These are phyloP conservation scores for Caenorhabditis sp. DNA, from an alignment of 2,888 invertebrate genomes.

Conservation along the genomic window DNA sequence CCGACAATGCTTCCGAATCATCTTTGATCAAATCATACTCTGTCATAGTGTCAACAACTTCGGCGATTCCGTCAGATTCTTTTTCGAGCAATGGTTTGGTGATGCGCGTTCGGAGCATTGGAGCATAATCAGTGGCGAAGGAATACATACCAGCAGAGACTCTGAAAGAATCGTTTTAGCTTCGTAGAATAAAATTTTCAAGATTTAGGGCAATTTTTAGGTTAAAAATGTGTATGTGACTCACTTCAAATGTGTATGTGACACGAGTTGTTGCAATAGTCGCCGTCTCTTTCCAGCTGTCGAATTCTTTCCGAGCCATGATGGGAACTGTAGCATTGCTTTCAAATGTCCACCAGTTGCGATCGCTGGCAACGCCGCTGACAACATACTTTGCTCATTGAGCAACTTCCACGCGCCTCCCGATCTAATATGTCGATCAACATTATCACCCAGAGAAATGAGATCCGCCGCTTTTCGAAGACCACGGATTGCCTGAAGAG, in stretches of 20 bases:
- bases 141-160: slow-evolving; percentile 57
- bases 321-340: slow-evolving; percentile 80
- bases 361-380: slow-evolving; percentile 89
- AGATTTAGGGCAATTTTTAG: too few species aligned
- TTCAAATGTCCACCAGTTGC: slow-evolving; percentile 82
- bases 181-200: too few species aligned
- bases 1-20: slow-evolving; percentile 87
- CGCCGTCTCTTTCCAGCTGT: slow-evolving; percentile 83
- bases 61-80: slow-evolving; percentile 58
- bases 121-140: slow-evolving; percentile 80
- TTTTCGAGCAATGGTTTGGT: slow-evolving; percentile 80
- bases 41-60: slow-evolving; percentile 31
- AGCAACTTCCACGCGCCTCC: slow-evolving; percentile 83
- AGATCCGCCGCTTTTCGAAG: slow-evolving; percentile 85
- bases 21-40: slow-evolving; percentile 87
- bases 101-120: slow-evolving; percentile 81
- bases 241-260: slow-evolving; percentile 85
- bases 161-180: slow-evolving; percentile 55
- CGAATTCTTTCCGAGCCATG: slow-evolving; percentile 96
- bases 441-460: slow-evolving; percentile 84
- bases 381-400: slow-evolving; percentile 83
- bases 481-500: slow-evolving; percentile 77
- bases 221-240: too few species aligned
- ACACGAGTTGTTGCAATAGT: slow-evolving; percentile 83
- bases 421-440: slow-evolving; percentile 83